Percentiles rank a stretch among this genome's conserved stretches.
Evolutionary conservation across 1,140 invertebrate genomes (phyloP).

Genomic region (Cheumatopsyche charites): DNA sequence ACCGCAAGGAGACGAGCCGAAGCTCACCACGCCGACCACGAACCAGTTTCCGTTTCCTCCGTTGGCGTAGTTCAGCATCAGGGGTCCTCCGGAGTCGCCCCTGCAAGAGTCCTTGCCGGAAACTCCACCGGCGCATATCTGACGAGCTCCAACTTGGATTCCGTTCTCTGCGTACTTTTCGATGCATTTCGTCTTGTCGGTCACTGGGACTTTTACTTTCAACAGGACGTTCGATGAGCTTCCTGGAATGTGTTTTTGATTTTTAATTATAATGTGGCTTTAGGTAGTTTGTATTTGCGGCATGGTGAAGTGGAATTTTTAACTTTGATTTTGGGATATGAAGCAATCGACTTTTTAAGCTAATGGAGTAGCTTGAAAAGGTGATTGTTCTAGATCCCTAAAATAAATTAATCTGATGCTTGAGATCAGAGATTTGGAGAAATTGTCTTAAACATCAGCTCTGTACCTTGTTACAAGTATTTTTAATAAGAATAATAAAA

Average conservation of each 20-base stretch:
- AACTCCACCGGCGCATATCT: slow-evolving; percentile 61
- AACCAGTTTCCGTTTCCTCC: slow-evolving; percentile 29
- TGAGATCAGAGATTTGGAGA: no score
- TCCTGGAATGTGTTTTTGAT: not conserved
- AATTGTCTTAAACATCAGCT: no score
- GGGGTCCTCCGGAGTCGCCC: slow-evolving; percentile 68
- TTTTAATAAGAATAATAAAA: no score
- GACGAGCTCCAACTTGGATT: slow-evolving; percentile 42
- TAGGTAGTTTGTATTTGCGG: not conserved
- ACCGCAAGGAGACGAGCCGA: slow-evolving; percentile 64
- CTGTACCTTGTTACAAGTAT: no score
- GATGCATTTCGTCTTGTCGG: not conserved
- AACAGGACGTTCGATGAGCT: not conserved
- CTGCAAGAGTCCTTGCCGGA: slow-evolving; percentile 60
- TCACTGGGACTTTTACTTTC: not conserved
- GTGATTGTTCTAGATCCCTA: no score
- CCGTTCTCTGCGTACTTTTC: not conserved
- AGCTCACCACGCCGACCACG: slow-evolving; percentile 66
- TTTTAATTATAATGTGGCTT: not conserved
- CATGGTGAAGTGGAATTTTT: no score
- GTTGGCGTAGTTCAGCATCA: slow-evolving; percentile 59
- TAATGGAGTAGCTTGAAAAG: no score
- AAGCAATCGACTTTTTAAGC: no score
- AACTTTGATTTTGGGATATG: no score
- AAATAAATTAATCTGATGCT: no score